Conservation (phyloP, 2,113 vertebrate genomes). For the Sinocyclocheilus anshuiensis region DNA sequence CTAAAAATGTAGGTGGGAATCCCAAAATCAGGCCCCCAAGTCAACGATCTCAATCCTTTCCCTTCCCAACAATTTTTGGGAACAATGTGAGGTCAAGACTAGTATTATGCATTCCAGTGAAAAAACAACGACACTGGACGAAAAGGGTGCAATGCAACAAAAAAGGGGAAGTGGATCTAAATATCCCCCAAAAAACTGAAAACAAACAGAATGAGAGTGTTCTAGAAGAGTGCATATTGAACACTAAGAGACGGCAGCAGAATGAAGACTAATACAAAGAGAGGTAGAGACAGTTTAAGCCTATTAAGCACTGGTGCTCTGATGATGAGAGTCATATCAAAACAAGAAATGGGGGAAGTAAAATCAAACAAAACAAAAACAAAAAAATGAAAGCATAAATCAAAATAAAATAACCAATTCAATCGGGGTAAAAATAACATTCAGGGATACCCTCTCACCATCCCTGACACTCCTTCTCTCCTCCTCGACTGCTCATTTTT, state of each 20-base stretch:
- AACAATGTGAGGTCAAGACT: constrained; percentile 89
- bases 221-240: constrained; percentile 70
- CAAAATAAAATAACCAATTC: constrained; percentile 69
- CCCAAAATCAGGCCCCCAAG: constrained; percentile 78
- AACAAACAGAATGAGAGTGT: constrained; percentile 73
- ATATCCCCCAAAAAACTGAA: constrained; percentile 77
- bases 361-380: constrained; percentile 59
- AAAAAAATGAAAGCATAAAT: constrained; percentile 66
- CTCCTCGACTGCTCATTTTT: constrained; percentile 39
- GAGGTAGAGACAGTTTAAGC: constrained; percentile 82
- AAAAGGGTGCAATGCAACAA: constrained; percentile 86
- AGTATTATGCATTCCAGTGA: constrained; percentile 91
- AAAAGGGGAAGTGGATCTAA: constrained; percentile 82
- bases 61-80: constrained; percentile 71
- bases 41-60: constrained; percentile 65
- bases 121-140: constrained; percentile 82
- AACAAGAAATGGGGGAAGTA: constrained; percentile 60
- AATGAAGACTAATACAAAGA: constrained; percentile 98
- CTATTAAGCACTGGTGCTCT: constrained; percentile 98
- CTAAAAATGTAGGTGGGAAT: constrained; percentile 56
- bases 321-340: constrained; percentile 90
- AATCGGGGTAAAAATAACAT: constrained; percentile 98
- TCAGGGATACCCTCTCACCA: constrained; percentile 77
- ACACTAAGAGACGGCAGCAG: constrained; percentile 96
- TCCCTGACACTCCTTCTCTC: constrained; percentile 60